Conservation (phyloP, 2,888 invertebrate genomes). For the Pandemis corylana region DNA sequence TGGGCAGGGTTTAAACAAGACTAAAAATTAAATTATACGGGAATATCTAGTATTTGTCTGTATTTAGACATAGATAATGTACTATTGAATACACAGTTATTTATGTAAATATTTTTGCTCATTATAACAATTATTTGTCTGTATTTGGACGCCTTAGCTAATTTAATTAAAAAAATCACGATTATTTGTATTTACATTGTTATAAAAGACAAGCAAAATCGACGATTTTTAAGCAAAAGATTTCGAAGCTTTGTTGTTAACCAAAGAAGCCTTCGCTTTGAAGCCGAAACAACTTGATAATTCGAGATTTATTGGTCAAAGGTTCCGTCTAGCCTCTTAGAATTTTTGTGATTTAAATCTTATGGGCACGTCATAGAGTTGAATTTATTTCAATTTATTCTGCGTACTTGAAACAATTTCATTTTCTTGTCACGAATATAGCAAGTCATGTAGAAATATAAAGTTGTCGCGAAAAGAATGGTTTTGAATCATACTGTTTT, state of each 20-base stretch:
- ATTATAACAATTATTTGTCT: no score
- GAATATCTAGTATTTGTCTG: no score
- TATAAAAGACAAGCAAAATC: neutral
- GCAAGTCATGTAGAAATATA: constrained; percentile 9
- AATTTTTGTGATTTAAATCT: neutral
- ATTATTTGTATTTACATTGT: neutral
- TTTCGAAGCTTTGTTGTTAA: constrained; percentile 1
- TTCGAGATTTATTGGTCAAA: neutral
- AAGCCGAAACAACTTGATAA: constrained; percentile 5
- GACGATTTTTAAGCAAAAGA: constrained; percentile 1
- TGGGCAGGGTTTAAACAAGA: no score
- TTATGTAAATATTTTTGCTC: no score
- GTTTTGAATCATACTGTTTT: neutral
- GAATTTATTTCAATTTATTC: neutral
- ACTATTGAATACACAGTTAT: no score
- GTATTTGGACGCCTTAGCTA: no score
- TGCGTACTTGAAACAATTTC: neutral
- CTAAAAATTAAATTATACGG: no score
- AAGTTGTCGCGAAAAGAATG: neutral
- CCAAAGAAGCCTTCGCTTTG: constrained; percentile 11
- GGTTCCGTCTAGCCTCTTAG: neutral
- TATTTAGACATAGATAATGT: no score
- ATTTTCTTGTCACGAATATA: neutral
- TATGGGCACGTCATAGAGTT: neutral
- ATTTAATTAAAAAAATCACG: no score